Evolutionary conservation across 2,113 vertebrate genomes (phyloP).

Genomic region (Grallaria varia): DNA sequence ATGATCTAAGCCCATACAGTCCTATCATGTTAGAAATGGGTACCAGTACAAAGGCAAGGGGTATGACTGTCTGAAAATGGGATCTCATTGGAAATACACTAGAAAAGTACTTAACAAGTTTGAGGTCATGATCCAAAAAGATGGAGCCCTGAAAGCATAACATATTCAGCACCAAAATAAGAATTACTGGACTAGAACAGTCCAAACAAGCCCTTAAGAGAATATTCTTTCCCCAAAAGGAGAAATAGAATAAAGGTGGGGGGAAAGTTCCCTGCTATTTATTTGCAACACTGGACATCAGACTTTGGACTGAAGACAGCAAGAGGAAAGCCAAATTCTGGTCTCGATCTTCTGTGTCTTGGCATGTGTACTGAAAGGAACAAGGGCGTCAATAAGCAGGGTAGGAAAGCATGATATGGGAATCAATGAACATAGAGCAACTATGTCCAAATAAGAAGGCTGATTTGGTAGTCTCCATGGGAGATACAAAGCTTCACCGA

Average conservation of each 20-base stretch:
- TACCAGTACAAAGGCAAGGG: neutral
- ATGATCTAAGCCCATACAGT: neutral
- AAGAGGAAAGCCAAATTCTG: neutral
- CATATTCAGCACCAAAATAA: neutral
- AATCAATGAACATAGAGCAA: neutral
- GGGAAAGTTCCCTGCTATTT: neutral
- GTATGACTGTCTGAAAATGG: neutral
- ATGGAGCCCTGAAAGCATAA: neutral
- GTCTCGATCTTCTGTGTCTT: neutral
- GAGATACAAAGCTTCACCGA: neutral
- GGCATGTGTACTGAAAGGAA: neutral
- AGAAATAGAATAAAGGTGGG: neutral
- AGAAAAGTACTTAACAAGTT: neutral
- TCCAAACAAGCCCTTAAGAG: neutral
- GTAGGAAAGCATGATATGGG: neutral
- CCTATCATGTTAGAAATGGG: neutral
- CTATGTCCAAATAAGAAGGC: neutral
- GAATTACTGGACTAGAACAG: neutral
- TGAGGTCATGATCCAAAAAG: neutral
- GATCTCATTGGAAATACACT: neutral
- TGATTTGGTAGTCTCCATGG: neutral
- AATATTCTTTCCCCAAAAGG: neutral
- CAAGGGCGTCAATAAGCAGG: neutral
- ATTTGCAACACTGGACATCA: neutral
- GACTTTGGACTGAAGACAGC: neutral